Conservation (phyloP, 1,140 invertebrate species). For the Maniola jurtina region DNA sequence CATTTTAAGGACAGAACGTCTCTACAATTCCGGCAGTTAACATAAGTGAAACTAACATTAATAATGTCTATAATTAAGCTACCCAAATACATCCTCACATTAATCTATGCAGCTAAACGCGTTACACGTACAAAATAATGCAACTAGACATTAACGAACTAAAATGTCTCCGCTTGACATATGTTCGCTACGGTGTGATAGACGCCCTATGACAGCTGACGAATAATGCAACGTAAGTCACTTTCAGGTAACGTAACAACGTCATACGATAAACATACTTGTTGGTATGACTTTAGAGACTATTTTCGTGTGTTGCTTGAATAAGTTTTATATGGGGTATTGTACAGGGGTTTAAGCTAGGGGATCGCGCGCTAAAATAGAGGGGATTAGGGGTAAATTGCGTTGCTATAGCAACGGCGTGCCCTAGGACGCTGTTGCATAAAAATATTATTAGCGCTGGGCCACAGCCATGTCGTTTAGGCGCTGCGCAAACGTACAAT, state of each 20-base stretch:
- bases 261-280: slow-evolving; percentile 8
- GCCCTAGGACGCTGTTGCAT: slow-evolving; percentile 31
- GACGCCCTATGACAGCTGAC: slow-evolving; percentile 37
- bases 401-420: slow-evolving; percentile 53
- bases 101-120: neutral
- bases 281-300: neutral
- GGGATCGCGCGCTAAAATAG: slow-evolving; percentile 49
- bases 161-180: slow-evolving; percentile 29
- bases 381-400: slow-evolving; percentile 62
- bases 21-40: neutral
- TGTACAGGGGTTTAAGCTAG: slow-evolving; percentile 34
- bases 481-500: no score
- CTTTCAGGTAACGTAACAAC: neutral
- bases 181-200: slow-evolving; percentile 41
- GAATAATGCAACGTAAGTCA: slow-evolving; percentile 32
- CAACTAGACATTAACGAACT: slow-evolving; percentile 23
- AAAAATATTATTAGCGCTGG: slow-evolving; percentile 21
- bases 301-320: slow-evolving; percentile 14
- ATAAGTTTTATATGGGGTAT: slow-evolving; percentile 13
- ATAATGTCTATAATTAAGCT: neutral
- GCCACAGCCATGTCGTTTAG: neutral
- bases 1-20: no score
- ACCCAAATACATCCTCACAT: neutral
- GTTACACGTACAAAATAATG: slow-evolving; percentile 9
- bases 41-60: neutral